Percentiles rank a stretch among this genome's conserved stretches.
Conservation (phyloP, 2,888 invertebrate species). For the Hypomecis punctinalis region DNA sequence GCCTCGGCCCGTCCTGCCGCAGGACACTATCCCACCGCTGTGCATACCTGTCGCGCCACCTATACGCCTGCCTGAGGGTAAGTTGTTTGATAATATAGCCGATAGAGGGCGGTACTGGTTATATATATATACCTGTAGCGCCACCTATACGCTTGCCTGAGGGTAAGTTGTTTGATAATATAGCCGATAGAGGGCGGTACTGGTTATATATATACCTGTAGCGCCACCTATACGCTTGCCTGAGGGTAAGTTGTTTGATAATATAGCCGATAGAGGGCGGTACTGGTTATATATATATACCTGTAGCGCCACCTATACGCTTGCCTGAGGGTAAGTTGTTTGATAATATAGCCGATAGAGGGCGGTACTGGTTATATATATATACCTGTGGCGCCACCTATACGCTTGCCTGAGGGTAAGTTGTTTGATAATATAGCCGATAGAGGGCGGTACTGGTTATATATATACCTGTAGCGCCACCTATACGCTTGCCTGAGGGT, state of each 20-base stretch:
- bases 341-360: no score
- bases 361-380: no score
- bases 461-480: constrained; percentile 42
- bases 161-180: constrained; percentile 48
- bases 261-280: no score
- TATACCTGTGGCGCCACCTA: no score
- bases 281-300: no score
- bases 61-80: constrained; percentile 67
- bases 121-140: no score
- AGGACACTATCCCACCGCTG: constrained; percentile 35
- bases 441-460: not conserved
- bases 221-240: constrained; percentile 60
- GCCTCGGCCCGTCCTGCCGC: constrained; percentile 18
- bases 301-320: no score
- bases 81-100: not conserved
- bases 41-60: constrained; percentile 47
- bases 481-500: constrained; percentile 68
- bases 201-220: constrained; percentile 21
- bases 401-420: constrained; percentile 67
- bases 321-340: constrained; percentile 70
- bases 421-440: no score
- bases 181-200: not conserved
- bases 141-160: constrained; percentile 58
- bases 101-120: not conserved
- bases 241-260: constrained; percentile 59